Evolutionary conservation across 2,888 invertebrate species (phyloP).

Genomic region (Ceramica pisi): DNA sequence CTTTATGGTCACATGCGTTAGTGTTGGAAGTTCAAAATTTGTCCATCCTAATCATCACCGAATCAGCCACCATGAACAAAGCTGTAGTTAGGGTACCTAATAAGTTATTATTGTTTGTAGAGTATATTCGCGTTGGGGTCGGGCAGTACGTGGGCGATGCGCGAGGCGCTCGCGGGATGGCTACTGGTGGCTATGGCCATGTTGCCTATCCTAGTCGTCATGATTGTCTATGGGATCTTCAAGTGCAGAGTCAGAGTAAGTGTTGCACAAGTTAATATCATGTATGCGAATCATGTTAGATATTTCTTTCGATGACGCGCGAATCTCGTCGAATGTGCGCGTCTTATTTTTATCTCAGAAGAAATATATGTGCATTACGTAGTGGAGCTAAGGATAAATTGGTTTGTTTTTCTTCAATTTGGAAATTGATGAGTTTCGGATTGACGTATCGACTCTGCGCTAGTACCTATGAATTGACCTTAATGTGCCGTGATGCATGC

Average conservation of each 20-base stretch:
- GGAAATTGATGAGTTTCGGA: too few relatives aligned
- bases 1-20: background rate
- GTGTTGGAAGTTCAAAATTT: background rate
- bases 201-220: slow-evolving; percentile 73
- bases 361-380: too few relatives aligned
- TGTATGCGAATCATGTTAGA: too few relatives aligned
- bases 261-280: background rate
- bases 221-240: slow-evolving; percentile 79
- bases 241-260: slow-evolving; percentile 85
- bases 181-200: slow-evolving; percentile 70
- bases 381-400: too few relatives aligned
- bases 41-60: background rate
- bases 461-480: too few relatives aligned
- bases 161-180: slow-evolving; percentile 77
- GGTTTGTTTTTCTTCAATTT: too few relatives aligned
- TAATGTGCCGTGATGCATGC: too few relatives aligned
- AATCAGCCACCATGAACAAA: background rate
- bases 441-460: too few relatives aligned
- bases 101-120: slow-evolving; percentile 58
- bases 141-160: slow-evolving; percentile 63
- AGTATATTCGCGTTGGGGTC: slow-evolving; percentile 71
- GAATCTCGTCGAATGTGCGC: too few relatives aligned
- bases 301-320: too few relatives aligned
- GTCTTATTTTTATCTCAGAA: too few relatives aligned
- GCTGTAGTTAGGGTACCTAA: background rate